Base-by-base conservation (phyloP, 2,888 invertebrate genomes). In the Pyrocoelia pectoralis region DNA sequence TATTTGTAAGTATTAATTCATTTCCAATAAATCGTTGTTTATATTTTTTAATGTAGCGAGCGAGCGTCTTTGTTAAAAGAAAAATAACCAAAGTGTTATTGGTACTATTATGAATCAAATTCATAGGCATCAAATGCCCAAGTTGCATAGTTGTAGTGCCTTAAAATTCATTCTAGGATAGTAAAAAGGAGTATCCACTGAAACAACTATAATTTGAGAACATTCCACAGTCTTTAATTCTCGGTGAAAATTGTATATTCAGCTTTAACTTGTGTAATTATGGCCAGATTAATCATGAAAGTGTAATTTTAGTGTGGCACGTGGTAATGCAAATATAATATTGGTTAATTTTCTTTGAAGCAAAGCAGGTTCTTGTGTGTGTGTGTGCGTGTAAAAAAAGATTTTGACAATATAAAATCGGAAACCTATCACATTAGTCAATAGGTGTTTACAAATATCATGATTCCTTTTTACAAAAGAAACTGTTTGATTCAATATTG, bases 1-100 rank as follows among this genome's bases (percentile, higher is more conserved):
- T 72, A 58, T 62, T 65, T 58, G 54, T 70, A 58, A 68, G 63
- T 70, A 66, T 68, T 68, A 63, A 40, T 59, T 46, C 52, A 46
- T 52, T 38, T 46, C 13, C 41, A 19, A 56, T 41, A 56, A 62
- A 46, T 40, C 61, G 46, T 40, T 62, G 33, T 38, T 62, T 62
- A 54, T 57, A 19, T 29, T 62, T 53, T 54, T 10, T 48, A 48
- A 46, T 46, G 17, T n/a, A 17, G n/a, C 9, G 17, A 2, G n/a
- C 12, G n/a, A 40, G 38, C 56, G 38, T 53, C 60, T 60, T 60
- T 51, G 55, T 40, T 50, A 17, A 14, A 33, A 14, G 52, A 29
- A 52, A 52, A 29, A 15, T 46, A 46, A 33, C 33, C 33, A 33
- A 24, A 33, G 33, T 4, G 33, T 33, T 8, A 33, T 33, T 33